Evolutionary conservation across 2,888 invertebrate species (phyloP), one percentile per base, ranked within the genome.

Genomic region (Nemapogon koenigi): DNA sequence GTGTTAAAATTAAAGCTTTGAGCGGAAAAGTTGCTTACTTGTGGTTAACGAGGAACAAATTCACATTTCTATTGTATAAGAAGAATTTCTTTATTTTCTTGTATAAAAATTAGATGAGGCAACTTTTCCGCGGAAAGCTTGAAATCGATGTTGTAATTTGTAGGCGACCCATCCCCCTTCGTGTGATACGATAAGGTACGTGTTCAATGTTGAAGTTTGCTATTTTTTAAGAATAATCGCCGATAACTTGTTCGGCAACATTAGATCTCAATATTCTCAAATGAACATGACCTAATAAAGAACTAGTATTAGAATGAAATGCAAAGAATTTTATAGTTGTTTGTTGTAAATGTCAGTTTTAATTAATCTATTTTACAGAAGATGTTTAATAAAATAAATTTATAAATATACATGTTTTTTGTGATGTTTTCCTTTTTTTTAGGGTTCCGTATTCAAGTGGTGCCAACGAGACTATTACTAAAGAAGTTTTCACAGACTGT

Each of bases 371-470:
- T 76, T 76, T 75, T 75, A 76, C 71, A 76, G 65, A 71, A 65
- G 68, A 69, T 75, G 76, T 78, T 78, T 75, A 78, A 75, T 75
- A 78, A 76, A 78, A 73, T 72, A 67, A 68, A 62, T 78, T 73
- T 78, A 66, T 75, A 78, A 75, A 64, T 66, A 63, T 52, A 41
- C 39, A 31, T 33, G 43, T 54, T 4, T 47, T 55, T 62, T 44
- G 53, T 44, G 50, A 56, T 65, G 46, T 41, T 45, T 41, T 47
- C 37, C 41, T 41, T 46, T 46, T 32, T 4, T 32, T 14, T 17
- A 30, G 3, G 13, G 15, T 28, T 7, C n/a, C n/a, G n/a, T n/a
- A n/a, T n/a, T n/a, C n/a, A n/a, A n/a, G n/a, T n/a, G n/a, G n/a
- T n/a, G n/a, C n/a, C n/a, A n/a, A n/a, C n/a, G n/a, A n/a, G n/a